Base-by-base conservation (phyloP, 92 coral and sea anemone genomes). In the Hydrozoanthus gracilis region DNA sequence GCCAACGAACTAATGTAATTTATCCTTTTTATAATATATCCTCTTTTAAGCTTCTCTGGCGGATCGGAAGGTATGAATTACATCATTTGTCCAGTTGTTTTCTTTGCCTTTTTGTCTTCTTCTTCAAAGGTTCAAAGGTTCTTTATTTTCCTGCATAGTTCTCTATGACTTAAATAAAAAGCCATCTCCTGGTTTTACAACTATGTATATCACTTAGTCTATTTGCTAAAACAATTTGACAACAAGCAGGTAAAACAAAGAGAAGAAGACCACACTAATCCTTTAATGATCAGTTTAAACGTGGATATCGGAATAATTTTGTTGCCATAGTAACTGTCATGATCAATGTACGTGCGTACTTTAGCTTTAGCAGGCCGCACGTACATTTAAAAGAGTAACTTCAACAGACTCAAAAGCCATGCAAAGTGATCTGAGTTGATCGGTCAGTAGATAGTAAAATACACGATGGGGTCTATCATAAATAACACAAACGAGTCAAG, bases 301-400 rank as follows among this genome's bases (percentile, higher is more conserved):
- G 0, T 27, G 39, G 39, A 27, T n/a, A n/a, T 27, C 39, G 39
- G 39, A 27, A 27, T 27, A 27, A 27, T 73, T 73, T 73, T 6
- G 78, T 73, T 14, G 60, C 4, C 60, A 49, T 5, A 73, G 78
- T 48, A n/a, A 73, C 78, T 73, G 78, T 49, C 44, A n/a, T 61
- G 13, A 13, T 61, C 15, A 27, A 11, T 67, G 72, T 67, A 67
- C 78, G 78, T 15, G 52, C 56, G 58, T 73, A n/a, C 3, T 44
- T 8, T 15, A n/a, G 18, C 39, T 72, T 12, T 35, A 73, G 35
- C 27, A 13, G 55, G 35, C 7, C 18, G 8, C 15, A 7, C 47
- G 14, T 15, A 46, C 18, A 12, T 49, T 4, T 46, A 73, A 73
- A 73, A 4, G 17, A 4, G 17, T 16, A 73, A 7, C 12, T 17